Evolutionary conservation across 2,113 vertebrate species (phyloP).

Genomic region (Ceyx melanurus): DNA sequence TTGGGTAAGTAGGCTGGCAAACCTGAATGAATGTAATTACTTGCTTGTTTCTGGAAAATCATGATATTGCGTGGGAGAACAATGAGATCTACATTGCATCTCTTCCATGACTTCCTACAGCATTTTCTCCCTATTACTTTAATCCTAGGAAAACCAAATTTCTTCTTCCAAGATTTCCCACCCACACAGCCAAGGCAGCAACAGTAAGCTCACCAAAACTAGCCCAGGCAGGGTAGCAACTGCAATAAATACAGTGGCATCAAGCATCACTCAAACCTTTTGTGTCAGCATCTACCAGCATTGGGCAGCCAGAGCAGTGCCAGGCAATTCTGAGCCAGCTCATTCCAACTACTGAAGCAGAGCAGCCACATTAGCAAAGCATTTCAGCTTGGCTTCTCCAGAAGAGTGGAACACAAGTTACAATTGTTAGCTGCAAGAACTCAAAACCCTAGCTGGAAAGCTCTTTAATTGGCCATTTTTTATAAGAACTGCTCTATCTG

Average conservation of each 20-base stretch:
- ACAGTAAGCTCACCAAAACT: neutral
- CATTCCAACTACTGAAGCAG: neutral
- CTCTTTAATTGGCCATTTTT: neutral
- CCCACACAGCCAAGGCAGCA: neutral
- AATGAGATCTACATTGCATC: neutral
- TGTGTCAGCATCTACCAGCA: fast-evolving
- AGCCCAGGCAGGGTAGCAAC: too few species aligned
- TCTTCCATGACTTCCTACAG: neutral
- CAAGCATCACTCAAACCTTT: neutral
- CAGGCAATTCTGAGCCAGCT: neutral
- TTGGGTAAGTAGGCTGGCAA: neutral
- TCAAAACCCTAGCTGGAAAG: neutral
- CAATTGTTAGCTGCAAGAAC: neutral
- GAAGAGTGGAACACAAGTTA: neutral
- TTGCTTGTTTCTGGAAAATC: constrained; percentile 11
- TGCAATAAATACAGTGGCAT: neutral
- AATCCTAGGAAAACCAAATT: neutral
- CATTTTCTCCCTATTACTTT: neutral
- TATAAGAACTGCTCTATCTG: neutral
- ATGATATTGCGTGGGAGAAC: neutral
- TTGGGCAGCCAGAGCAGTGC: neutral
- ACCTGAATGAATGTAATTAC: constrained; percentile 5
- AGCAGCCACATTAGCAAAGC: neutral
- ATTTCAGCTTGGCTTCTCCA: neutral
- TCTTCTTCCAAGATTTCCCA: neutral